These are phyloP conservation scores for Drosophila ezoana DNA, from an alignment of 2,888 invertebrate species.

Conservation along the genomic window DNA sequence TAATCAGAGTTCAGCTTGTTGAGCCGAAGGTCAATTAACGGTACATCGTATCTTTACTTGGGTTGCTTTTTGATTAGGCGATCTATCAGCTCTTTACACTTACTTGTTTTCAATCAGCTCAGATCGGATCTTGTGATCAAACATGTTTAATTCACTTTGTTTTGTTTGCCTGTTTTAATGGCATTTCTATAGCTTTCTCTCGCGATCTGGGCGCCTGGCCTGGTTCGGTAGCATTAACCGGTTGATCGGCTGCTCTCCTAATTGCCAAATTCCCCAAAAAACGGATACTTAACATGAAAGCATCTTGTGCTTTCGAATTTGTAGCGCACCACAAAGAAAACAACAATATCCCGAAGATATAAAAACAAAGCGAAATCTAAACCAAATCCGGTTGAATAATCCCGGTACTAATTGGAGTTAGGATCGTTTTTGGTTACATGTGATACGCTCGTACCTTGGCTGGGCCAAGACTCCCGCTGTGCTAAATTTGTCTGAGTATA, in stretches of 20 bases:
- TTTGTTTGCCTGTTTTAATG: constrained; percentile 18
- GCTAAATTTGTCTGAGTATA: constrained; percentile 44
- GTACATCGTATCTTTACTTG: constrained; percentile 15
- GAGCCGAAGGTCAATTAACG: constrained; percentile 43
- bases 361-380: constrained; percentile 17
- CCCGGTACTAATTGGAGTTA: constrained; percentile 26
- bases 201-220: neutral
- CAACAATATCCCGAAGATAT: neutral
- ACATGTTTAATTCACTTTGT: constrained; percentile 9
- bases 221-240: constrained; percentile 51
- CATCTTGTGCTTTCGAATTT: constrained; percentile 71
- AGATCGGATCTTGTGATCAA: constrained; percentile 19
- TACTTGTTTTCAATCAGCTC: constrained; percentile 11
- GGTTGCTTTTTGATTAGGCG: constrained; percentile 1
- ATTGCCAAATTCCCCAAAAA: constrained; percentile 54
- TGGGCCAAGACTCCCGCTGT: constrained; percentile 29
- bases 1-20: constrained; percentile 17
- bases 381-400: constrained; percentile 64
- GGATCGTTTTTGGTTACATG: constrained; percentile 45
- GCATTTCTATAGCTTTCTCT: constrained; percentile 45
- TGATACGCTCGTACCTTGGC: constrained; percentile 3
- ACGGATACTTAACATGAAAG: constrained; percentile 68
- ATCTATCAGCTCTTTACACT: constrained; percentile 17
- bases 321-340: constrained; percentile 37
- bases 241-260: constrained; percentile 47